Evolutionary conservation across 1,140 invertebrate species (phyloP), one percentile per base, ranked within the genome.

Genomic region (Dendroctonus valens): DNA sequence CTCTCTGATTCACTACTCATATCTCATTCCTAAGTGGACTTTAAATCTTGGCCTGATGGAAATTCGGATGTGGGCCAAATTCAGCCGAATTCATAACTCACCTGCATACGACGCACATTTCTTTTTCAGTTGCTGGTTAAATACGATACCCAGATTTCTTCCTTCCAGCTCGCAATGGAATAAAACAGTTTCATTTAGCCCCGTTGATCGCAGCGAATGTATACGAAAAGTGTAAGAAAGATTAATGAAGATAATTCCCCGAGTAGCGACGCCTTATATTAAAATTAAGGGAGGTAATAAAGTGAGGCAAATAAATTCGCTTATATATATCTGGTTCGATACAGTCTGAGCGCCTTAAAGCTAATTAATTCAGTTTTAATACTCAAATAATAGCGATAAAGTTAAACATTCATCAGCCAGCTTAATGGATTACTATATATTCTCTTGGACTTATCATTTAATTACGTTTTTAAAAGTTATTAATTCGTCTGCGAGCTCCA

Each of bases 301-400:
- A 69, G 44, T 58, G 44, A 65, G 60, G 51, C 60, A 69, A 65
- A 69, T 65, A 69, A 65, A 69, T 69, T 50, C 58, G 59, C 54
- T 69, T 69, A 69, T 68, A 67, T 67, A 64, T 69, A 69, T 69
- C 59, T 63, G 51, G 59, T 65, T 66, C 63, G 59, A 69, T 69
- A 69, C 68, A 41, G 59, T 15, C 44, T 57, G 15, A 62, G 41
- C 53, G 69, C 39, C 55, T 70, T 14, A 63, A 59, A 71, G 67
- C 69, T 71, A 73, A 73, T 73, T 73, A 73, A 73, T 71, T 65
- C 69, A 68, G 67, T 70, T 73, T 73, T 73, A 73, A 73, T 71
- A 73, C 70, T 73, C 72, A 73, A 73, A 73, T 73, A 73, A 71
- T 71, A 63, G 54, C 67, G 68, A 73, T 71, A 66, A 73, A 73